Conservation (phyloP, 2,797 vertebrate genomes). For the Malacoctenus gilli region DNA sequence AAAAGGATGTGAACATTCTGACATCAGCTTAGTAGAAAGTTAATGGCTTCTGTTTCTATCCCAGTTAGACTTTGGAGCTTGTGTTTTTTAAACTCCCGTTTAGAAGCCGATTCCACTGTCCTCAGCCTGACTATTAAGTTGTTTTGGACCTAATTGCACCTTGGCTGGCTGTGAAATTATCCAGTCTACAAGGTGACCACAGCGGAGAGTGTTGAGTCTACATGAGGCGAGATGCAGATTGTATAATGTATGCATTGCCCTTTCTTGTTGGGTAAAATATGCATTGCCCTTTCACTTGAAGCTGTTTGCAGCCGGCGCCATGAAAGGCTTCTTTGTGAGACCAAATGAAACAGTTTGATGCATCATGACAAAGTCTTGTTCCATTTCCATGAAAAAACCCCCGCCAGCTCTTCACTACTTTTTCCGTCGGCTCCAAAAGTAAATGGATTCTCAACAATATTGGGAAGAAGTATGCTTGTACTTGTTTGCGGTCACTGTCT, state of each 20-base stretch:
- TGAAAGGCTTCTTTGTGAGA: conserved; percentile 69
- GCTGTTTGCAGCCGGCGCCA: conserved; percentile 56
- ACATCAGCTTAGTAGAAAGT: too few species aligned
- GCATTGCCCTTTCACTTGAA: conserved; percentile 73
- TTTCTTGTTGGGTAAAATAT: conserved; percentile 77
- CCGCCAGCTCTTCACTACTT: conserved; percentile 7
- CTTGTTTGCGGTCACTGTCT: conserved; percentile 18
- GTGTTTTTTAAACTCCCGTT: too few species aligned
- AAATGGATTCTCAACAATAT: conserved; percentile 45
- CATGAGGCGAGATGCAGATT: conserved; percentile 63
- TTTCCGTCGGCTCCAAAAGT: conserved; percentile 30
- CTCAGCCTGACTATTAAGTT: conserved; percentile 16
- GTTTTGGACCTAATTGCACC: conserved; percentile 25
- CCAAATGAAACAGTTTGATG: conserved; percentile 70
- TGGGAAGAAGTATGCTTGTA: conserved; percentile 38
- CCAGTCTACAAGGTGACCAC: conserved; percentile 37
- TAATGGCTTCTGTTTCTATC: too few species aligned
- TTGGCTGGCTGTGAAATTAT: conserved; percentile 32
- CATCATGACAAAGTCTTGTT: conserved; percentile 67
- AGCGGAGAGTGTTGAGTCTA: conserved; percentile 31
- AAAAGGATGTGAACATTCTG: too few species aligned
- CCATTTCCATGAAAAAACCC: conserved; percentile 24
- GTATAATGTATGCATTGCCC: conserved; percentile 76
- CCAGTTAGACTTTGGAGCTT: too few species aligned
- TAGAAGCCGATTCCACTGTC: too few species aligned